Base-by-base conservation (phyloP, 2,888 invertebrate species). In the Antitype chi region DNA sequence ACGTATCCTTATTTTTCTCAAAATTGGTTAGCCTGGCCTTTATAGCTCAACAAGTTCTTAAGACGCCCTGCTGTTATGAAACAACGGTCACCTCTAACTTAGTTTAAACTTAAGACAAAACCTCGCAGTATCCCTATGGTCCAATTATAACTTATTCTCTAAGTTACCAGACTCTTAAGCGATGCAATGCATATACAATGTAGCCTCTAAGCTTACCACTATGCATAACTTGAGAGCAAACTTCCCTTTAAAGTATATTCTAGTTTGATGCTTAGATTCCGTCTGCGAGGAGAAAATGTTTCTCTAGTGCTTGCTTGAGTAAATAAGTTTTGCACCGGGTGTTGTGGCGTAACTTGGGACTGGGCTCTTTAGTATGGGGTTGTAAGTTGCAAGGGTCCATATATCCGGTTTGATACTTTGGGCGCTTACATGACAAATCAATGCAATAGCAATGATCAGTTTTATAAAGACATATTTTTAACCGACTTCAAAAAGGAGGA, bases 101-200 rank as follows among this genome's bases (percentile, higher is more conserved):
- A 55, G 79, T 77, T 88, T 53, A 78, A 87, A 88, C 80, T 85
- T 80, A 76, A 82, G 81, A 85, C 87, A 80, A 85, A 85, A 88
- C 82, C 76, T 81, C 81, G 67, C 78, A 70, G 57, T 64, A 63
- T 85, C 87, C 74, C 75, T 75, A 83, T 80, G 80, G 81, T 84
- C 82, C 89, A 87, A 87, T 88, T 88, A 88, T 80, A 88, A 88
- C 75, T 87, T 88, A 84, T 82, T 85, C 85, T 64, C 76, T 67
- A 87, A 88, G 80, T 82, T 83, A 72, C 32, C 63, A 74, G 78
- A 80, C 75, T 88, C 57, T 52, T 78, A 81, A 87, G 87, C 85
- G 78, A 83, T 85, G 83, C 87, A 87, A 88, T 88, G 88, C 87
- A 85, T 88, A 79, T 77, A 87, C 76, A 87, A 82, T 81, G 72